Evolutionary conservation across 2,888 invertebrate genomes (phyloP), one percentile per base, ranked within the genome.

Genomic region (Esperia sulphurella): DNA sequence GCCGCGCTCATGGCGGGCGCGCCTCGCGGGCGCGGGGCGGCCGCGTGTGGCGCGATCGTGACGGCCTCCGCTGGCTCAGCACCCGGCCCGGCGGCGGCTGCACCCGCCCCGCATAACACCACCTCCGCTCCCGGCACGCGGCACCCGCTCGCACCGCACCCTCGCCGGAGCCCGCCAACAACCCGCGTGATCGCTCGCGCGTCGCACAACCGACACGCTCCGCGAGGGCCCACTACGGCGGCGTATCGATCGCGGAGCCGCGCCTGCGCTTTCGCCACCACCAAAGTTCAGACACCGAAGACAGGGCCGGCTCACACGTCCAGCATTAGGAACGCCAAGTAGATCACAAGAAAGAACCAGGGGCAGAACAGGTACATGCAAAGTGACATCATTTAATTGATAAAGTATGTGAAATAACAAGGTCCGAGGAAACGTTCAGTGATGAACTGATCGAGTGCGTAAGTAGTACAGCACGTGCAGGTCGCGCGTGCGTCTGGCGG

Each of bases 321-420:
- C 74, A 92, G 86, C 90, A 93, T 91, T 63, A 93, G 91, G 76
- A 93, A 92, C 71, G 92, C 89, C 73, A 93, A 90, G 74, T 93
- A 92, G 68, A 93, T 84, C 68, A 93, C 91, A 74, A 93, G 90
- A 74, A 92, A 86, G 73, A 93, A 87, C 93, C 93, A 93, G 71
- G 93, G 93, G 68, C 92, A 92, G 68, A 93, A 89, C 71, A 93
- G 88, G 79, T 92, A 92, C 84, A 92, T 90, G 75, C 92, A 92
- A 75, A 92, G 86, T 64, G 89, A 83, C 89, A 90, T 90, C 68
- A 71, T 87, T 70, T 61, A 60, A 61, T 55, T 66, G 59, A 68
- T 67, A 61, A 53, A 60, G 48, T 58, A 55, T 50, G 54, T 62
- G 49, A 61, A 55, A 63, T 53, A n/a, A 42, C 12, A 21, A 51